Percentiles rank a stretch among this genome's conserved stretches.
Conservation (phyloP, 2,113 vertebrate species). For the Hyperopisus bebe region DNA sequence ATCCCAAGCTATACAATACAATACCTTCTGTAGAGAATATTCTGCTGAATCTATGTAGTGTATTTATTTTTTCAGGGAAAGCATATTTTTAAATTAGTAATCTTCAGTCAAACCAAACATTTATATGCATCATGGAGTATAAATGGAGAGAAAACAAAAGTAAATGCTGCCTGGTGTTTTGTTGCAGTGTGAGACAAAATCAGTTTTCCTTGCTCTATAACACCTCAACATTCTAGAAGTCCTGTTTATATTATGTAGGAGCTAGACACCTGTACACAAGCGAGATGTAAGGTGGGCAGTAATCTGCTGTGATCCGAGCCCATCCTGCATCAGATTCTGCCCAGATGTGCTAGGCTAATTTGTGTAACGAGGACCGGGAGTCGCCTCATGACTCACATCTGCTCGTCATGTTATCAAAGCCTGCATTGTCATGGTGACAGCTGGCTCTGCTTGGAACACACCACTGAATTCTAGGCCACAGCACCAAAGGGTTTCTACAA, state of each 20-base stretch:
- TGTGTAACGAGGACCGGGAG: background rate
- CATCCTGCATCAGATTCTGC: background rate
- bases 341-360: constrained; percentile 13
- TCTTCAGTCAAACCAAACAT: background rate
- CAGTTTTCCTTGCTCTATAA: background rate
- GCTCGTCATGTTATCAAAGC: background rate
- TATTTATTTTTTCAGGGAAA: background rate
- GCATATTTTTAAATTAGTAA: background rate
- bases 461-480: background rate
- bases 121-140: background rate
- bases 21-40: background rate
- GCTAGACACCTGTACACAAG: background rate
- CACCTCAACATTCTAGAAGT: background rate
- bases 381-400: constrained; percentile 11
- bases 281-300: background rate
- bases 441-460: background rate
- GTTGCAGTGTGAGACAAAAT: background rate
- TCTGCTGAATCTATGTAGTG: background rate
- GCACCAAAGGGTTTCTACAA: background rate
- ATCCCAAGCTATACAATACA: background rate
- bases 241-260: too few relatives aligned
- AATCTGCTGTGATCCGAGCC: background rate
- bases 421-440: background rate
- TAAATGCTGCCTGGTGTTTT: background rate
- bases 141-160: background rate